A percentile compares a stretch with the other conserved stretches of the same genome.
These are phyloP conservation scores for Macrostomum lignano DNA, from an alignment of 1,140 invertebrate genomes.

Conservation along the genomic window DNA sequence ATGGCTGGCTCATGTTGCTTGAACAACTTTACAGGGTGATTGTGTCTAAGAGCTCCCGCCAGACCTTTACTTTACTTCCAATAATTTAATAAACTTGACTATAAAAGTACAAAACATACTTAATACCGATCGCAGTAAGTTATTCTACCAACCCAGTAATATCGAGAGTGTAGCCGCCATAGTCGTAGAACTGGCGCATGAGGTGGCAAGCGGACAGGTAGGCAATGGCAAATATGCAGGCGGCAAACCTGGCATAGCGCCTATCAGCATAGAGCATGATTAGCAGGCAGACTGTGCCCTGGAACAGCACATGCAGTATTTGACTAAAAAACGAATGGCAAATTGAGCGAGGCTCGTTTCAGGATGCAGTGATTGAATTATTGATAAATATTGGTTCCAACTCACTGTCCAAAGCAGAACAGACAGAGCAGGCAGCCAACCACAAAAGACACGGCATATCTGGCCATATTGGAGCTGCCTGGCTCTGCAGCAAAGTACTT, in stretches of 20 bases:
- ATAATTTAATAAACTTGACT: too few relatives aligned
- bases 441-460: slow-evolving; percentile 12
- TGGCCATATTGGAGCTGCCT: slow-evolving; percentile 7
- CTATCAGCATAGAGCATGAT: slow-evolving; percentile 12
- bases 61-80: too few relatives aligned
- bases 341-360: background rate
- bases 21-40: too few relatives aligned
- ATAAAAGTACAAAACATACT: background rate
- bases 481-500: slow-evolving; percentile 9
- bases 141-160: slow-evolving; percentile 41
- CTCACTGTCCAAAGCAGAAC: slow-evolving; percentile 24
- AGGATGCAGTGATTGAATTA: slow-evolving; percentile 3
- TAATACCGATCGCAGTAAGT: background rate
- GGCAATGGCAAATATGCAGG: slow-evolving; percentile 32
- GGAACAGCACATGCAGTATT: slow-evolving; percentile 14
- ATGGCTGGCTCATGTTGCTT: too few relatives aligned
- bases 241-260: slow-evolving; percentile 4
- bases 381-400: slow-evolving; percentile 2
- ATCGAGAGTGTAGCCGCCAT: slow-evolving; percentile 57
- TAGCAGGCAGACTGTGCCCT: slow-evolving; percentile 13
- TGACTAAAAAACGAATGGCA: slow-evolving; percentile 13
- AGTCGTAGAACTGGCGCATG: slow-evolving; percentile 54
- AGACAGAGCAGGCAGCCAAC: slow-evolving; percentile 12
- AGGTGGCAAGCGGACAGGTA: slow-evolving; percentile 58
- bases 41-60: too few relatives aligned